Conservation (phyloP, 2,888 invertebrate species). For the Drosophila paranaensis region DNA sequence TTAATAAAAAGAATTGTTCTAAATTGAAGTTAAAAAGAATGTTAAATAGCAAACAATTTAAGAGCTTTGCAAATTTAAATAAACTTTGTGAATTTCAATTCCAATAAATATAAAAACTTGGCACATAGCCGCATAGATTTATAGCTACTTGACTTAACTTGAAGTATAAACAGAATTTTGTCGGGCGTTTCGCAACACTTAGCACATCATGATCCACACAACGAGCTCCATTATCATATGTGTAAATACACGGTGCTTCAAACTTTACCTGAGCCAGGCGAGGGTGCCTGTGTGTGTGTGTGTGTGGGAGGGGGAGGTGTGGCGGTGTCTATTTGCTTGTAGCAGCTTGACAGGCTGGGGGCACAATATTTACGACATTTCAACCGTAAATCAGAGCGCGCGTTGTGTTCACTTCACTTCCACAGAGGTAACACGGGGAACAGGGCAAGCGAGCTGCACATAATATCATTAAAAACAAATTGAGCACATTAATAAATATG, state of each 20-base stretch:
- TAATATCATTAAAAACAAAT: constrained; percentile 71
- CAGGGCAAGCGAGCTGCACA: constrained; percentile 13
- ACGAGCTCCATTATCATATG: constrained; percentile 45
- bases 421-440: constrained; percentile 1
- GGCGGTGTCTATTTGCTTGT: constrained; percentile 1
- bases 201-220: constrained; percentile 14
- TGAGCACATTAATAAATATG: constrained; percentile 75
- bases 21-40: neutral
- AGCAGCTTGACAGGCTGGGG: constrained; percentile 20
- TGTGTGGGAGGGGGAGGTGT: neutral
- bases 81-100: neutral
- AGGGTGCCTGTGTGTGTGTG: neutral
- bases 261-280: constrained; percentile 22
- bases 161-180: constrained; percentile 23
- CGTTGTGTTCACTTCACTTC: constrained; percentile 24
- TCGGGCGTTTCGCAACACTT: constrained; percentile 12
- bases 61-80: neutral
- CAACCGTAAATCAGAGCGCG: constrained; percentile 45
- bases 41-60: neutral
- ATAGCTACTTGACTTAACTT: constrained; percentile 24
- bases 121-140: constrained; percentile 12
- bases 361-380: constrained; percentile 44
- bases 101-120: neutral
- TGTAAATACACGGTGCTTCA: constrained; percentile 41
- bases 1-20: neutral